These are phyloP conservation scores for Centruroides sculpturatus DNA, from an alignment of 1,140 invertebrate species.

Conservation along the genomic window DNA sequence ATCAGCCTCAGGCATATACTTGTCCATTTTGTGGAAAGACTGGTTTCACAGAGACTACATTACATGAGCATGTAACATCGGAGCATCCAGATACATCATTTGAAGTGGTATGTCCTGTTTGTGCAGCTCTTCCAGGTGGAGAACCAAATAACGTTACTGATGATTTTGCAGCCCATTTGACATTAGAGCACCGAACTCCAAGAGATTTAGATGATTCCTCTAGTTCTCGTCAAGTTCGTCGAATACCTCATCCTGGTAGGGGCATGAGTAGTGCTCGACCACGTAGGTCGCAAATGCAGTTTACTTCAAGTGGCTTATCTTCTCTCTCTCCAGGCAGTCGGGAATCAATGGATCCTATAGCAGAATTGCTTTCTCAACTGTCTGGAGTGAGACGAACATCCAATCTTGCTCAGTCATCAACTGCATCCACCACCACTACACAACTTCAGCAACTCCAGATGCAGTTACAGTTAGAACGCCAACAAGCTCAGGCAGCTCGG, in stretches of 20 bases:
- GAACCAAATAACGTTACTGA: conserved; percentile 96
- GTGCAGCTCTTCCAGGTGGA: conserved; percentile 83
- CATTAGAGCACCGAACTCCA: conserved; percentile 70
- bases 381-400: conserved; percentile 62
- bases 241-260: conserved; percentile 65
- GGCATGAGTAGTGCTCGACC: conserved; percentile 58
- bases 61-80: conserved; percentile 81
- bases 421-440: conserved; percentile 40
- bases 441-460: conserved; percentile 77
- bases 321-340: conserved; percentile 57
- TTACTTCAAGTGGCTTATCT: conserved; percentile 57
- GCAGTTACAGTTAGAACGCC: conserved; percentile 72
- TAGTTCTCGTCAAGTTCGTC: conserved; percentile 55
- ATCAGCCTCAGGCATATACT: conserved; percentile 87
- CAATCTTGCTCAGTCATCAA: conserved; percentile 37
- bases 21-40: conserved; percentile 93
- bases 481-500: conserved; percentile 49
- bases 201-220: conserved; percentile 56
- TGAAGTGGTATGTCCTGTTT: conserved; percentile 92
- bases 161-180: conserved; percentile 92
- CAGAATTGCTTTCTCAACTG: conserved; percentile 79
- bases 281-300: conserved; percentile 69
- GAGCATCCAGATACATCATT: conserved; percentile 71
- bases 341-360: conserved; percentile 86
- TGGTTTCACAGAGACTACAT: conserved; percentile 80